These are phyloP conservation scores for Odocoileus virginianus DNA, from an alignment of 2,113 vertebrate species.

Conservation along the genomic window DNA sequence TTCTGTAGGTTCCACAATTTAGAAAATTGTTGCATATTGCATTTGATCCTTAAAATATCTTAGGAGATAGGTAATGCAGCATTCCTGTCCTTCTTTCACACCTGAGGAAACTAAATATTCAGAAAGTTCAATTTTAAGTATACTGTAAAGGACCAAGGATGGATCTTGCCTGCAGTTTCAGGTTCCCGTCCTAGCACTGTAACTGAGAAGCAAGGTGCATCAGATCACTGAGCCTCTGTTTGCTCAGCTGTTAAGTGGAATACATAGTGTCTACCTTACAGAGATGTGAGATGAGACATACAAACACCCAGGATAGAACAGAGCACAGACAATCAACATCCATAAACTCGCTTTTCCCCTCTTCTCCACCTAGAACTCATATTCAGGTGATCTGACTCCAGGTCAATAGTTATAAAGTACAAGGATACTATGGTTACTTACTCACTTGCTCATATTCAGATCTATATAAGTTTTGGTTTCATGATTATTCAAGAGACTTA, in stretches of 20 bases:
- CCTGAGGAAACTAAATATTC: neutral
- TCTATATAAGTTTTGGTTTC: neutral
- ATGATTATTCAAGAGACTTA: neutral
- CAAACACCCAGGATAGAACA: neutral
- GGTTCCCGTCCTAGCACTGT: neutral
- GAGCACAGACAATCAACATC: neutral
- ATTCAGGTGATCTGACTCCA: neutral
- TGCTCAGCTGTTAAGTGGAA: neutral
- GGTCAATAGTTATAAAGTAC: neutral
- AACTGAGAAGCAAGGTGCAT: neutral
- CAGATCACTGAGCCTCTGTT: neutral
- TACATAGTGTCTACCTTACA: neutral
- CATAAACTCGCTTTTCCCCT: no score
- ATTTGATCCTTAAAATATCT: neutral
- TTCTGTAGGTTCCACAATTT: neutral
- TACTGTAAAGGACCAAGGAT: neutral
- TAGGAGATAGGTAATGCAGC: neutral
- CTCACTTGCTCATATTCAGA: neutral
- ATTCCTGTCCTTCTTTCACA: neutral
- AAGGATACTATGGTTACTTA: neutral
- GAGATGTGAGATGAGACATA: neutral
- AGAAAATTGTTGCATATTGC: neutral
- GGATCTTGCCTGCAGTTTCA: neutral
- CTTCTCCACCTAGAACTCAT: neutral
- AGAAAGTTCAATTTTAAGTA: neutral